Evolutionary conservation across 2,888 invertebrate genomes (phyloP), one percentile per base, ranked within the genome.

Genomic region (Ligdia adustata): DNA sequence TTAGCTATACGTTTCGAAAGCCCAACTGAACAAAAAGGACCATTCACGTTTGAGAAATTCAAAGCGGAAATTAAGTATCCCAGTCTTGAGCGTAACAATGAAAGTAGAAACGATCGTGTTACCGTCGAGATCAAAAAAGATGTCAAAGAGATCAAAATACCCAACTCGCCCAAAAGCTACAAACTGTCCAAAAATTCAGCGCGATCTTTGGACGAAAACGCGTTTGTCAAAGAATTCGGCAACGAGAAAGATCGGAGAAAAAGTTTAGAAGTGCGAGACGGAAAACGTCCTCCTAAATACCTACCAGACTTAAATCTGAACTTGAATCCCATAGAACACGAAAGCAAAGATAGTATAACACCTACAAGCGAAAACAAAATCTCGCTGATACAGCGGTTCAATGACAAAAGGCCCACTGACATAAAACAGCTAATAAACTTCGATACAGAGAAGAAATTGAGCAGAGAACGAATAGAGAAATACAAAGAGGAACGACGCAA

Each of bases 401-500:
- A 84, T 29, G 58, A 79, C 0, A 76, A 76, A 45, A 69, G 72
- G 37, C 73, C 78, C 0, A 61, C 74, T 0, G 84, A 88, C 1
- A 56, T 86, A 0, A 87, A 82, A 29, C 79, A 64, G 3, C 34
- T 87, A 0, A 87, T 89, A 42, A 82, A 66, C 0, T 64, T 84
- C 34, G 90, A 91, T 12, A 81, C 91, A 0, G 86, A 92, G 4
- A 92, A 92, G 42, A 93, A 94, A 50, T 72, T 93, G 12, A 94
- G 95, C 64, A 88, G 97, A 32, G 97, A 97, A 70, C 85, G 97
- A 31, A 61, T 97, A 56, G 97, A 97, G 79, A 95, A 95, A 74
- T 97, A 97, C 75, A 97, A 97, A 82, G 96, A 97, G 72, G 97
- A 97, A 71, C 88, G 97, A n/a, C 91, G 97, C 37, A 94, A 94